Evolutionary conservation across 2,113 vertebrate species (phyloP).

Genomic region (Pseudorasbora parva): DNA sequence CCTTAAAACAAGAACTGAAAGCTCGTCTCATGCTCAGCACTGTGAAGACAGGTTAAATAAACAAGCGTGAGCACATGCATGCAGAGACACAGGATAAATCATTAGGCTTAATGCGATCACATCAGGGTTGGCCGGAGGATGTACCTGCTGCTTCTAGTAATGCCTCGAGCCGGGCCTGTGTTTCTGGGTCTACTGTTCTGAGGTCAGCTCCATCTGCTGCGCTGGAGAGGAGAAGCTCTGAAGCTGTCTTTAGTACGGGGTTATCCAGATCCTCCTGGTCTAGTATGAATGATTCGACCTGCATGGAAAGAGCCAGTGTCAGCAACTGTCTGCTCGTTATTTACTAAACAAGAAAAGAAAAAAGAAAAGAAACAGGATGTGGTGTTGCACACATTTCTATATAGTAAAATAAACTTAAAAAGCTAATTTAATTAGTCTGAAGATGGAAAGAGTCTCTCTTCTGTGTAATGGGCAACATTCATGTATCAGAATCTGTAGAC

Average conservation of each 20-base stretch:
- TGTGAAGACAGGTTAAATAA: background rate
- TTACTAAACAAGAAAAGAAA: background rate
- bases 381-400: background rate
- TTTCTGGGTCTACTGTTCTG: conserved; percentile 97
- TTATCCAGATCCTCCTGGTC: conserved; percentile 99
- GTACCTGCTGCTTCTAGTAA: conserved; percentile 97
- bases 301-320: conserved; percentile 15
- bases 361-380: background rate
- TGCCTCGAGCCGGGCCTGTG: conserved; percentile 95
- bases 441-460: background rate
- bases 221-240: conserved; percentile 93
- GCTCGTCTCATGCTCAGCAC: background rate
- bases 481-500: background rate
- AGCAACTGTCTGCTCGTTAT: conserved; percentile 7
- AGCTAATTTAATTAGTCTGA: background rate
- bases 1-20: background rate
- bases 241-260: conserved; percentile 97
- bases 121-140: conserved; percentile 34
- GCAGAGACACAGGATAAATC: conserved; percentile 29
- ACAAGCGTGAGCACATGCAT: conserved; percentile 22
- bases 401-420: background rate
- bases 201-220: conserved; percentile 94
- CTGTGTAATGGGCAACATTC: background rate
- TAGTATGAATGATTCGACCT: conserved; percentile 99
- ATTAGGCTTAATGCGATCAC: conserved; percentile 3